These are phyloP conservation scores for Epizoanthus scotinus DNA, from an alignment of 92 coral and sea anemone species.

Conservation along the genomic window DNA sequence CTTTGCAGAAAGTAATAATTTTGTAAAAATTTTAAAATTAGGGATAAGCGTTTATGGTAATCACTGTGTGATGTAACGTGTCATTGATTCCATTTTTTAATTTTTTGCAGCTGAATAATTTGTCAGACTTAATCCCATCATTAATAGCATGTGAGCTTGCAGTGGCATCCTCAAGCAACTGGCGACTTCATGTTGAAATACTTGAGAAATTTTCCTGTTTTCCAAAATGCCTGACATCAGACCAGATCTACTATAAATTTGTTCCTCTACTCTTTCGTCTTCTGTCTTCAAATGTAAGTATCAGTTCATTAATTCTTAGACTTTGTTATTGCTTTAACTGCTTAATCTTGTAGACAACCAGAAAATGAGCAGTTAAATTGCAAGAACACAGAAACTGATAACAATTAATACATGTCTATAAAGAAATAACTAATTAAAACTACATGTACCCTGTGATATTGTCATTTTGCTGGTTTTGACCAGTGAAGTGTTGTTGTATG, in stretches of 20 bases:
- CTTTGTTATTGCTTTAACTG: too few relatives aligned
- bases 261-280: conserved; percentile 92
- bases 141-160: conserved; percentile 94
- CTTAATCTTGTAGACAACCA: too few relatives aligned
- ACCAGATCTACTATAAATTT: conserved; percentile 98
- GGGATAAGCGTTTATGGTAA: too few relatives aligned
- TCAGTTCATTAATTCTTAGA: too few relatives aligned
- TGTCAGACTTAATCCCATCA: conserved; percentile 95
- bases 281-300: conserved; percentile 93
- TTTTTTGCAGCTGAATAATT: conserved; percentile 88
- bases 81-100: background rate
- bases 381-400: too few relatives aligned
- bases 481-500: too few relatives aligned
- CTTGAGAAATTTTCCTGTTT: conserved; percentile 91
- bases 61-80: background rate
- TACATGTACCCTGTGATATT: too few relatives aligned
- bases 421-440: too few relatives aligned
- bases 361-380: too few relatives aligned
- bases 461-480: too few relatives aligned
- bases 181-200: conserved; percentile 94
- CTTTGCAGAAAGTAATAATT: background rate
- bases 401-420: too few relatives aligned
- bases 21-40: too few relatives aligned
- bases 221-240: conserved; percentile 89
- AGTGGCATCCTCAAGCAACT: conserved; percentile 95